These are phyloP conservation scores for Tor tambroides DNA, from an alignment of 2,113 vertebrate genomes.

Conservation along the genomic window DNA sequence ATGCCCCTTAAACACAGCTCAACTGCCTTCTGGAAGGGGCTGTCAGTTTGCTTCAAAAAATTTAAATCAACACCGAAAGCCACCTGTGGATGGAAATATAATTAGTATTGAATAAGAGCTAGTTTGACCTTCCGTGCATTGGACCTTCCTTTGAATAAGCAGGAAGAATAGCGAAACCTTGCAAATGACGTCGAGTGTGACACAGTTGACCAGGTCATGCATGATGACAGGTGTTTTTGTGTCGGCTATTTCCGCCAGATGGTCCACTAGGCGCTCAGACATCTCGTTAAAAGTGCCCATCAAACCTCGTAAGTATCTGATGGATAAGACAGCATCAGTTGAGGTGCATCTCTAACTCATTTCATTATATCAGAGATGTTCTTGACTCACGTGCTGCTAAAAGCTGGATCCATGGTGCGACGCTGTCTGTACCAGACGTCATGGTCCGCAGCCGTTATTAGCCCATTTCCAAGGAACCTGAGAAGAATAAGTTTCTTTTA, in stretches of 20 bases:
- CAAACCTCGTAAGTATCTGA: conserved; percentile 73
- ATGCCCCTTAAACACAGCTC: conserved; percentile 79
- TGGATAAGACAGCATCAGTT: not conserved
- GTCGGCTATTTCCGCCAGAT: conserved; percentile 63
- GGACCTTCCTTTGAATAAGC: too few relatives aligned
- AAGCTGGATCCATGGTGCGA: conserved; percentile 87
- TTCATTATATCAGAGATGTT: not conserved
- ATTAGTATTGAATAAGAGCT: not conserved
- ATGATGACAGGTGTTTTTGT: conserved; percentile 60
- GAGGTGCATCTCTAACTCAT: not conserved
- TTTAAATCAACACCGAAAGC: conserved; percentile 88
- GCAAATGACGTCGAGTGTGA: conserved; percentile 73
- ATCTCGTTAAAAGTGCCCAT: conserved; percentile 72
- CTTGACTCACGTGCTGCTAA: conserved; percentile 82
- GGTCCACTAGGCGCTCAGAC: conserved; percentile 71
- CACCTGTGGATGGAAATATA: conserved; percentile 69
- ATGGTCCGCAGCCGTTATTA: conserved; percentile 80
- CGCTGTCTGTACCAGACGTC: conserved; percentile 88
- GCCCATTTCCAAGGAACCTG: conserved; percentile 85
- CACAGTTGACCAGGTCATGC: conserved; percentile 67
- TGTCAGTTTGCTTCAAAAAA: conserved; percentile 68
- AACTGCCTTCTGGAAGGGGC: conserved; percentile 79
- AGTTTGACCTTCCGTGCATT: not conserved
- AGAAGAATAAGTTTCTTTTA: too few relatives aligned
- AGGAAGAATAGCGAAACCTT: conserved; percentile 65